phyloP scores from a whole-genome alignment of 2,113 vertebrate genomes.

The Pterocles orientalis region DNA sequence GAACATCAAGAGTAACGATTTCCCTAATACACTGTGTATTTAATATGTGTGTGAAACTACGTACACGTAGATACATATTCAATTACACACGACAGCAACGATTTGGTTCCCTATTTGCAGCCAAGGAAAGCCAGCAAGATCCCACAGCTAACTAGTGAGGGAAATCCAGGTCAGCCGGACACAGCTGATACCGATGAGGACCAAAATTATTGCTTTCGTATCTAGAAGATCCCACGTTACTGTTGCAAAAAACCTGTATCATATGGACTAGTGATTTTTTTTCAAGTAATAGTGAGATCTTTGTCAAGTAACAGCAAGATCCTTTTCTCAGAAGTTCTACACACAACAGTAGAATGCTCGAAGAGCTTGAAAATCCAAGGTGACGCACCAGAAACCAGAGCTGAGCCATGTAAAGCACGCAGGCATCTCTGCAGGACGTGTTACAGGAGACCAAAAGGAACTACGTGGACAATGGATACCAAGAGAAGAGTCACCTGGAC shows the following conservation, averaged over 20 bases:
- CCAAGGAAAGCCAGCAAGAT: constrained; percentile 38
- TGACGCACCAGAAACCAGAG: constrained; percentile 2
- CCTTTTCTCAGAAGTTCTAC: constrained; percentile 70
- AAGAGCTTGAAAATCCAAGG: constrained; percentile 48
- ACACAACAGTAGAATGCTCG: constrained; percentile 68
- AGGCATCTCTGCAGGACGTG: neutral
- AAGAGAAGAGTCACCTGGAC: neutral
- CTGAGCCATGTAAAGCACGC: neutral
- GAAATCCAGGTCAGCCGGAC: constrained; percentile 43
- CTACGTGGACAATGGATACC: neutral
- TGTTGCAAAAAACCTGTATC: constrained; percentile 4
- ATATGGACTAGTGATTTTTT: neutral
- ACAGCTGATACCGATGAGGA: constrained; percentile 40
- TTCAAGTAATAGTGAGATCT: constrained; percentile 68
- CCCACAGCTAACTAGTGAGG: neutral
- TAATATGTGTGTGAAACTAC: neutral
- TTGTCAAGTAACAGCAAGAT: constrained; percentile 64
- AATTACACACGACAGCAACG: constrained; percentile 8
- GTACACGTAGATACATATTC: neutral
- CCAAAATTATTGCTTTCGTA: constrained; percentile 77
- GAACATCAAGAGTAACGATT: constrained; percentile 25
- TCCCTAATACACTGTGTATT: neutral
- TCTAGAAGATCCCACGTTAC: constrained; percentile 23
- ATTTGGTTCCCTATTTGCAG: constrained; percentile 51
- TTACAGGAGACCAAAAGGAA: neutral